Conservation (phyloP, 2,888 invertebrate genomes). For the Aromia moschata region DNA sequence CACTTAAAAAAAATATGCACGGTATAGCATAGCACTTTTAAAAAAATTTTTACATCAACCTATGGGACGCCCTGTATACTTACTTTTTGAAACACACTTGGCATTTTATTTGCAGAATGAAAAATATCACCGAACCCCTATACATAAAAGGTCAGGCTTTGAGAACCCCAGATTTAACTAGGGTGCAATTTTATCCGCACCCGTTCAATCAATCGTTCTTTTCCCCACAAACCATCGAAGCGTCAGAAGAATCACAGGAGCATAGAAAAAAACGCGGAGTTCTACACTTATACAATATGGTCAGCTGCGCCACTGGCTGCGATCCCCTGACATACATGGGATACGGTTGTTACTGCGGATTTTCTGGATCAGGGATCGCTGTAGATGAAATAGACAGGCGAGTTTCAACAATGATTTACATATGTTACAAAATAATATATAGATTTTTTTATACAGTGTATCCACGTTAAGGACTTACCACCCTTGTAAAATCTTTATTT, state of each 20-base stretch:
- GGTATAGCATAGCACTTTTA: too few species aligned
- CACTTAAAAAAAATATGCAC: too few species aligned
- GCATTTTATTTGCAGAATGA: background rate
- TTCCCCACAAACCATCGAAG: background rate
- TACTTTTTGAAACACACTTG: too few species aligned
- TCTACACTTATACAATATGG: constrained; percentile 84
- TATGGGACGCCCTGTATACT: too few species aligned
- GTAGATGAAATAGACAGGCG: constrained; percentile 86
- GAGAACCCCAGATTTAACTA: background rate
- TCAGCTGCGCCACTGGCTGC: constrained; percentile 85
- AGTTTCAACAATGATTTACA: constrained; percentile 3
- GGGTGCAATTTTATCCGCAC: constrained; percentile 4
- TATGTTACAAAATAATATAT: too few species aligned
- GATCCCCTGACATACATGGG: constrained; percentile 85
- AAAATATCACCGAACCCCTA: background rate
- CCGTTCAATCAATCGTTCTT: background rate
- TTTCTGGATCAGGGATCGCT: constrained; percentile 80
- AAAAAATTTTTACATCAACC: too few species aligned
- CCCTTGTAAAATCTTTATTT: too few species aligned
- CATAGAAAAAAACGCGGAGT: constrained; percentile 77
- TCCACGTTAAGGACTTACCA: too few species aligned
- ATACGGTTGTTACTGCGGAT: constrained; percentile 91
- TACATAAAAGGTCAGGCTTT: constrained; percentile 3
- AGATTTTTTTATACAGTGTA: too few species aligned
- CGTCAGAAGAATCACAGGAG: constrained; percentile 14